Evolutionary conservation across 2,797 vertebrate species (phyloP).

Genomic region (Trachops cirrhosus): DNA sequence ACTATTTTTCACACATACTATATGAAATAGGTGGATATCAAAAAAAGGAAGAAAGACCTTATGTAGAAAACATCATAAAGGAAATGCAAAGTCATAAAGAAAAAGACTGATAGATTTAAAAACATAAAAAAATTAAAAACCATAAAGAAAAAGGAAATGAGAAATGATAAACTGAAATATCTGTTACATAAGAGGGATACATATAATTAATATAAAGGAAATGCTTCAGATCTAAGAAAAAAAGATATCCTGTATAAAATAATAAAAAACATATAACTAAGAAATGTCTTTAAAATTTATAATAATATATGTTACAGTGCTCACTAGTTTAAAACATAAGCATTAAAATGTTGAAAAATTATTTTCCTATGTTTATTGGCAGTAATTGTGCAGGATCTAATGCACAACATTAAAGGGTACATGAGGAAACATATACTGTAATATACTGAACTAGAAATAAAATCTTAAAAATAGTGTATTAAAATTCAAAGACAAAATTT

Average conservation of each 20-base stretch:
- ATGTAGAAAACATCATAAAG: neutral
- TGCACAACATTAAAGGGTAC: neutral
- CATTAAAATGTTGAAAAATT: neutral
- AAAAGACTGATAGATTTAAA: neutral
- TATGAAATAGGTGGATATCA: neutral
- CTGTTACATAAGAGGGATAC: neutral
- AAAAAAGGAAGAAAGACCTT: neutral
- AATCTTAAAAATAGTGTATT: neutral
- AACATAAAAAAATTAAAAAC: neutral
- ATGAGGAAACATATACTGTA: neutral
- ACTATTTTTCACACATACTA: no score
- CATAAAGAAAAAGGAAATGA: neutral
- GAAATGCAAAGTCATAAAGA: neutral
- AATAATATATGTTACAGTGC: neutral
- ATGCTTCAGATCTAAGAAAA: neutral
- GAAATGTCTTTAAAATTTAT: constrained; percentile 16
- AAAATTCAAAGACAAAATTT: neutral
- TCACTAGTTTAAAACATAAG: neutral
- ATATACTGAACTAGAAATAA: neutral
- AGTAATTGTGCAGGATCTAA: neutral
- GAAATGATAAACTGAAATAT: neutral
- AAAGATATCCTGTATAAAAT: neutral
- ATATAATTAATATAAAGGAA: neutral
- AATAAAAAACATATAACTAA: neutral
- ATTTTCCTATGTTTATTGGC: neutral